Base-by-base conservation (phyloP, 2,888 invertebrate genomes). In the Eremobia ochroleuca region DNA sequence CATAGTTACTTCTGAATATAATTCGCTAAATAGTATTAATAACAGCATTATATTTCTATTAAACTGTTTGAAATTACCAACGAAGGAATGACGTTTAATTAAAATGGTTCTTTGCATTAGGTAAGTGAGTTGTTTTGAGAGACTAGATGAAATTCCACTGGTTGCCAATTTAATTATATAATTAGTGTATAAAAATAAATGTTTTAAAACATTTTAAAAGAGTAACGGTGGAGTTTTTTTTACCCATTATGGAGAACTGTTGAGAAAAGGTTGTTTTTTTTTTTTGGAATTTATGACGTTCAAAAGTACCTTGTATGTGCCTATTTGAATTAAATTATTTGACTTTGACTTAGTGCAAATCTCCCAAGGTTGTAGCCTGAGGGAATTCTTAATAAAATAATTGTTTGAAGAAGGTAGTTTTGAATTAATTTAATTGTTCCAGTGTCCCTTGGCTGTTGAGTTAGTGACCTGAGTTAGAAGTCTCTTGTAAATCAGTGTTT, bases 31-130 rank as follows among this genome's bases (percentile, higher is more conserved):
- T 52, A 8, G 18, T 5, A 13, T 64, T 25, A 62, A 49, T 58
- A 70, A 52, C 28, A 37, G 28, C 0, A 21, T n/a, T 55, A 31
- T 72, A 21, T 64, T 80, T 34, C 13, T 58, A 4, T 28, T 15
- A 28, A 49, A 49, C n/a, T 40, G 8, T 73, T 79, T 73, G 37
- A 46, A 67, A 58, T 73, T 43, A 49, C 18, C 15, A 18, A 18
- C 28, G 6, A 66, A n/a, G 28, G 9, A 65, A 59, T 79, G 59
- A 66, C 43, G 59, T 80, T 43, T 73, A 66, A 81, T 73, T 78
- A 73, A 11, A 59, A 59, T 68, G 69, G 43, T 21, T 37, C 6
- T 81, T 37, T 66, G 49, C 31, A 58, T 58, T 65, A 58, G 28
- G n/a, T 34, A n/a, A n/a, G n/a, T n/a, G 5, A 43, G 28, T 37